A percentile compares a stretch with the other conserved stretches of the same genome.
phyloP scores from a whole-genome alignment of 2,113 vertebrate genomes.

The Ondatra zibethicus region DNA sequence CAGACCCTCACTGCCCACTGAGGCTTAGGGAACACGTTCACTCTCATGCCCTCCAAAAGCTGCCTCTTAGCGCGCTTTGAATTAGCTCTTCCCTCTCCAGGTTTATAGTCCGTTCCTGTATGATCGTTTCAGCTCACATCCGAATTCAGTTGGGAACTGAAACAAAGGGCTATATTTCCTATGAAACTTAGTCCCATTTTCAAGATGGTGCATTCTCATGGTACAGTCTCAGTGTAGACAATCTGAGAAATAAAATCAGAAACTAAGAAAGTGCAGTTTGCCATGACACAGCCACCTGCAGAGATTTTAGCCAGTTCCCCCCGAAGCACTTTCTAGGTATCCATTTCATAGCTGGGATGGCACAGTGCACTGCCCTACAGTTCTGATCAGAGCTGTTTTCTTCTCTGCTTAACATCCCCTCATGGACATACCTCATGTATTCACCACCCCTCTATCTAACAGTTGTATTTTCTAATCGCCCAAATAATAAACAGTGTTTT shows the following conservation, averaged over 20 bases:
- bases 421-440: not conserved
- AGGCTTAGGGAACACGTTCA: not conserved
- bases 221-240: not conserved
- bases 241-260: conserved; percentile 4
- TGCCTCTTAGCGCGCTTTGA: not conserved
- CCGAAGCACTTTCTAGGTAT: not conserved
- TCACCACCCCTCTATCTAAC: not conserved
- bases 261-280: not conserved
- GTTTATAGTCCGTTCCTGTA: not conserved
- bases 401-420: conserved; percentile 19
- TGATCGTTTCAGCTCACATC: not conserved
- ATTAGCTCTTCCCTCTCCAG: not conserved
- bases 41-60: not conserved
- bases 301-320: not conserved
- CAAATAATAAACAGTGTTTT: not conserved
- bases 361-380: not conserved
- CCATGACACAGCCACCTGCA: not conserved
- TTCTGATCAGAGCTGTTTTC: not conserved
- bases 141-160: conserved; percentile 1
- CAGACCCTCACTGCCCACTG: not conserved
- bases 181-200: conserved; percentile 26
- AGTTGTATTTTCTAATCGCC: conserved; percentile 34
- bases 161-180: conserved; percentile 14
- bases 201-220: not conserved
- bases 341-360: not conserved